phyloP scores from a whole-genome alignment of 1,140 invertebrate species.

The Microplitis mediator region DNA sequence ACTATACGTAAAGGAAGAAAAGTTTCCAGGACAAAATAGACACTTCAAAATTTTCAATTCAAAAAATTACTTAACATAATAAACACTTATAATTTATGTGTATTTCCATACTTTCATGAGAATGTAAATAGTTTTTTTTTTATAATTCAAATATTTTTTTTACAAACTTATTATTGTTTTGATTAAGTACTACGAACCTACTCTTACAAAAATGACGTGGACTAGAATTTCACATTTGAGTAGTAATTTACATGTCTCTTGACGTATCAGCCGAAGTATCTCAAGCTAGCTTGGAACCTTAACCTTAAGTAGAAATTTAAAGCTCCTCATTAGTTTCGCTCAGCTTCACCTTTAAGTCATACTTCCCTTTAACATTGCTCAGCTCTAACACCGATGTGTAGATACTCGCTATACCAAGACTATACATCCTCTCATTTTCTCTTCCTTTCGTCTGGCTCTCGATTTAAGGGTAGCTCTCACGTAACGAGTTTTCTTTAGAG shows the following conservation, averaged over 20 bases:
- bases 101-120: no score
- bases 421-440: not conserved
- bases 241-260: slow-evolving; percentile 24
- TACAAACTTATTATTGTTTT: not conserved
- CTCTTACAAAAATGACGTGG: not conserved
- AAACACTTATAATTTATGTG: no score
- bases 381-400: not conserved
- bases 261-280: slow-evolving; percentile 6
- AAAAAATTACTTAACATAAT: no score
- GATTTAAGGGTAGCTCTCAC: not conserved
- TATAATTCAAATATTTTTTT: not conserved
- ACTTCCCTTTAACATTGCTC: slow-evolving; percentile 17
- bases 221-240: slow-evolving; percentile 7
- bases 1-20: no score
- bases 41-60: no score
- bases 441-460: not conserved
- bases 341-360: slow-evolving; percentile 12
- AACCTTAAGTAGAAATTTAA: slow-evolving; percentile 26
- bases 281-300: slow-evolving; percentile 10
- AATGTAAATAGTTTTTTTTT: no score
- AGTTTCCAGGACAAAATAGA: no score
- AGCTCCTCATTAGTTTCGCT: slow-evolving; percentile 15
- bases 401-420: slow-evolving; percentile 1
- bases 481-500: not conserved
- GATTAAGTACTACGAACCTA: not conserved